phyloP scores from a whole-genome alignment of 2,888 invertebrate species.

The Volucella bombylans region DNA sequence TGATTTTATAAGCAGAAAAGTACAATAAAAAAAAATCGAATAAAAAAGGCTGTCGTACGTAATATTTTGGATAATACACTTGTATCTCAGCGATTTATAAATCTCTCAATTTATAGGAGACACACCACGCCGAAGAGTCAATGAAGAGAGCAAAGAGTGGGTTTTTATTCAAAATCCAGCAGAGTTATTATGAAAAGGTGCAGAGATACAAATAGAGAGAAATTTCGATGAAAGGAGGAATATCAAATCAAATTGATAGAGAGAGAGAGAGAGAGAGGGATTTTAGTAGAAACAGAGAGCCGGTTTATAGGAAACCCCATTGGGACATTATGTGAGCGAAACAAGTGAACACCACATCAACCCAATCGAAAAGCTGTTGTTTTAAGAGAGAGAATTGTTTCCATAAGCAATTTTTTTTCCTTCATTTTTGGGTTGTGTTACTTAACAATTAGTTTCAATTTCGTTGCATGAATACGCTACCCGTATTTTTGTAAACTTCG shows the following conservation, averaged over 20 bases:
- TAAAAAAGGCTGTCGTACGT: constrained; percentile 70
- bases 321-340: not conserved
- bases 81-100: constrained; percentile 31
- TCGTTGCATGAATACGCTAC: too few relatives aligned
- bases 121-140: constrained; percentile 10
- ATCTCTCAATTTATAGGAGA: constrained; percentile 56
- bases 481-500: too few relatives aligned
- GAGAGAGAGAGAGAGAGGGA: constrained; percentile 19
- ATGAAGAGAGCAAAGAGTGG: not conserved
- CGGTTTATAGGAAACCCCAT: too few relatives aligned
- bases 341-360: not conserved
- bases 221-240: not conserved
- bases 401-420: constrained; percentile 50
- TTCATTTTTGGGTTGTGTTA: constrained; percentile 47
- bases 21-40: constrained; percentile 48
- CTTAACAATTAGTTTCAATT: constrained; percentile 63
- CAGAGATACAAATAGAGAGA: constrained; percentile 27
- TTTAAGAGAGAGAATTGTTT: constrained; percentile 54
- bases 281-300: constrained; percentile 28
- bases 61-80: constrained; percentile 73
- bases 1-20: constrained; percentile 70
- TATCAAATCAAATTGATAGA: not conserved
- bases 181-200: not conserved
- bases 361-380: constrained; percentile 30
- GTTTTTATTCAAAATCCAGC: too few relatives aligned